These are phyloP conservation scores for Ips typographus DNA, from an alignment of 1,140 invertebrate species.

Conservation along the genomic window DNA sequence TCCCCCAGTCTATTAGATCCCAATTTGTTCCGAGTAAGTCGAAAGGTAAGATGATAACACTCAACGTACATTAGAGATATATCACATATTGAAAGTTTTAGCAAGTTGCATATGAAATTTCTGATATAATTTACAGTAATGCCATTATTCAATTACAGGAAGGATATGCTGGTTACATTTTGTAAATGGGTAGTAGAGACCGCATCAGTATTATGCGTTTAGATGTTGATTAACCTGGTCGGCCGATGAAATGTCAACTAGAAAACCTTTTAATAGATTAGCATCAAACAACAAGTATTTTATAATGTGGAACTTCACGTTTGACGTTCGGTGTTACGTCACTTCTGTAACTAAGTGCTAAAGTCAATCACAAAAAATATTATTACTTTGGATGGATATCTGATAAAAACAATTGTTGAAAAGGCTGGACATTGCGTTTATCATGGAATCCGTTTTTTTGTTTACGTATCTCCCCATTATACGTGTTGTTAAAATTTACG, in stretches of 20 bases:
- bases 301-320: conserved; percentile 14
- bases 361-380: conserved; percentile 30
- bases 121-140: neutral
- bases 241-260: conserved; percentile 22
- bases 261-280: conserved; percentile 31
- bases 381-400: conserved; percentile 4
- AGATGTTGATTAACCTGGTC: conserved; percentile 17
- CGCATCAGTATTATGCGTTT: conserved; percentile 19
- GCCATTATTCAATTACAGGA: conserved; percentile 22
- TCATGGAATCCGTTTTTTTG: conserved; percentile 14
- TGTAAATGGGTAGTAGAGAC: conserved; percentile 23
- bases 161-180: conserved; percentile 35
- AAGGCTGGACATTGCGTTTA: conserved; percentile 34
- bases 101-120: no score
- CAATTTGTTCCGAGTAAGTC: conserved; percentile 45
- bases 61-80: neutral
- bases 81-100: no score
- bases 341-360: conserved; percentile 29
- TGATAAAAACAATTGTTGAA: conserved; percentile 34
- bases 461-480: neutral
- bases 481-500: no score
- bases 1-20: conserved; percentile 43
- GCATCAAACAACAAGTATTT: conserved; percentile 26
- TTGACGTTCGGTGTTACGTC: conserved; percentile 32
- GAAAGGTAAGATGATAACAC: conserved; percentile 1